Conservation (phyloP, 2,113 vertebrate genomes). For the Calypte anna region DNA sequence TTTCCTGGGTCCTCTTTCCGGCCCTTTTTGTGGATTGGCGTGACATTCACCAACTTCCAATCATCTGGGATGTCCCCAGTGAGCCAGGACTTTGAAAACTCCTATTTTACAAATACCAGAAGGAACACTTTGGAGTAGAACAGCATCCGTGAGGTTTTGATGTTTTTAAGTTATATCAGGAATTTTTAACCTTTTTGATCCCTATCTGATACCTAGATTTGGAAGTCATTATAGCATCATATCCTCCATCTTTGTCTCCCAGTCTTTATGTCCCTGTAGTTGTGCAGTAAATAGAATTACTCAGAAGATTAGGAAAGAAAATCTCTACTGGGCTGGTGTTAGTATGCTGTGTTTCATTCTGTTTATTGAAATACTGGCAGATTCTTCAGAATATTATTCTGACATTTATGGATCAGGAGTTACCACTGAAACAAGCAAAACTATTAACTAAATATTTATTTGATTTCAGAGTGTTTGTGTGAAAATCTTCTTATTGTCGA, state of each 20-base stretch:
- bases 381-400: neutral
- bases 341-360: neutral
- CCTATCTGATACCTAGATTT: neutral
- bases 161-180: neutral
- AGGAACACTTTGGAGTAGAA: neutral
- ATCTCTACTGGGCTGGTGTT: accelerated
- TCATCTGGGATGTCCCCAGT: no score
- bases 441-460: neutral
- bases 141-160: neutral
- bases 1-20: no score
- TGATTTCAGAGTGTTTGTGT: neutral
- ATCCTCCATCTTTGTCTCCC: neutral
- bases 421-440: neutral
- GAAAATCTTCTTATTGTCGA: neutral
- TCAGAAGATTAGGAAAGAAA: neutral
- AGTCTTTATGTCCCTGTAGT: neutral
- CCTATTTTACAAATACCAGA: neutral
- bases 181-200: neutral
- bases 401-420: neutral
- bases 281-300: neutral
- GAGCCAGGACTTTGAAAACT: neutral
- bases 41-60: no score
- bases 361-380: neutral
- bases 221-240: neutral
- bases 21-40: no score